Evolutionary conservation across 2,113 vertebrate genomes (phyloP).

Genomic region (Corythornis cristatus): DNA sequence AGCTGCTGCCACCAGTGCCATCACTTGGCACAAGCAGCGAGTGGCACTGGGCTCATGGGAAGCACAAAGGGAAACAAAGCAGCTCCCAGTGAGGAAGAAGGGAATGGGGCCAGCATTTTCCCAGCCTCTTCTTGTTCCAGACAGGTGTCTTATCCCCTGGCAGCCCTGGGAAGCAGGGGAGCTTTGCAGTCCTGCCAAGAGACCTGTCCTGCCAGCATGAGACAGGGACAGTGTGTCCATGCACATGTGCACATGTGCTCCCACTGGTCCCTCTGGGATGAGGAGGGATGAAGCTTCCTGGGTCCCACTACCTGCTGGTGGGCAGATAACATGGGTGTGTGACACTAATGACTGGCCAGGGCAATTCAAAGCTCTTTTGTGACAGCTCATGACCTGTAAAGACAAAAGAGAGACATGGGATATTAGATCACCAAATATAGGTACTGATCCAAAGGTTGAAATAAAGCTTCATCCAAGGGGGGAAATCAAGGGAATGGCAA

Average conservation of each 20-base stretch:
- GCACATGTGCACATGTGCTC: neutral
- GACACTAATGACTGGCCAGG: neutral
- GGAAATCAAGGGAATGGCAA: neutral
- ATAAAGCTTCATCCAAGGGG: neutral
- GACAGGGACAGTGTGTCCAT: neutral
- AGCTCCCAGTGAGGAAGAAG: neutral
- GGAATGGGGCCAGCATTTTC: neutral
- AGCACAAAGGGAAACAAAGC: neutral
- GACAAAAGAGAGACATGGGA: neutral
- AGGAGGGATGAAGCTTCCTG: neutral
- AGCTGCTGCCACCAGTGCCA: neutral
- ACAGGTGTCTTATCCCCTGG: neutral
- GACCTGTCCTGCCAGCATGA: neutral
- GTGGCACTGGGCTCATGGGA: rapidly evolving
- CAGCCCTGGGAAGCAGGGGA: neutral
- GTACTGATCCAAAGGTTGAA: neutral
- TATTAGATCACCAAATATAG: neutral
- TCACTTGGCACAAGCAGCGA: neutral
- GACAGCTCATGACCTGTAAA: neutral
- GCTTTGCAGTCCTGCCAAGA: neutral
- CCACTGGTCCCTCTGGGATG: rapidly evolving
- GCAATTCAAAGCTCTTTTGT: neutral
- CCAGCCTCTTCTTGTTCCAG: neutral
- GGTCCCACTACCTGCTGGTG: neutral
- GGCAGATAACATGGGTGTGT: neutral